Base-by-base conservation (phyloP, 1,140 invertebrate genomes). In the Temnothorax longispinosus region DNA sequence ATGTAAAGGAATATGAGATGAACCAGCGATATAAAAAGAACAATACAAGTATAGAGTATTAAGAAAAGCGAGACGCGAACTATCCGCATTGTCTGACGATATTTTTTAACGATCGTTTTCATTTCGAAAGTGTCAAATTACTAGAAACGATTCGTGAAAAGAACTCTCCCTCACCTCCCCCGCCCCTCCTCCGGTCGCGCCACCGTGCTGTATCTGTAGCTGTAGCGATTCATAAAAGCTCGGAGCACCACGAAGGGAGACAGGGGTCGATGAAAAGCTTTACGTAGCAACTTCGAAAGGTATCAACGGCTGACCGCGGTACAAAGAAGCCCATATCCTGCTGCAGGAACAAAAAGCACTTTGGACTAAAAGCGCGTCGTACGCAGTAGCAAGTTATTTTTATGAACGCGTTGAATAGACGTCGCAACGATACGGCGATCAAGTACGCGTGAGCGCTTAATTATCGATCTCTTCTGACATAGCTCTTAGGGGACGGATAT, bases 241-340 rank as follows among this genome's bases (percentile, higher is more conserved):
- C 32, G 21, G 60, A 8, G 56, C 74, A 54, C 38, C 44, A 52
- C 60, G 69, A 72, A 62, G 13, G 27, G 8, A 27, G 41, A 35
- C 15, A 3, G 41, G 21, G 38, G 54, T 71, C 69, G 76, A 78
- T 81, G 87, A 71, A 89, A 86, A 89, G 88, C 76, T 89, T 89
- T 80, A 78, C 87, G 65, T 47, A 35, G 10, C 67, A 41, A 86
- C 88, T 78, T 87, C 85, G 88, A 77, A 74, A 89, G 62, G 77
- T 82, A 87, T 90, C 88, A 77, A 80, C 62, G 85, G 65, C 77
- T 89, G 88, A 87, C 88, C 85, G 35, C 58, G 52, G 77, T 78
- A 90, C 88, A 90, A 87, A 90, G 88, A 90, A 90, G 65, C 71
- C 77, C 86, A 90, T 90, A 90, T 90, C 64, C 67, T 78, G 85